Conservation (phyloP, 2,113 vertebrate genomes). For the Lophius piscatorius region DNA sequence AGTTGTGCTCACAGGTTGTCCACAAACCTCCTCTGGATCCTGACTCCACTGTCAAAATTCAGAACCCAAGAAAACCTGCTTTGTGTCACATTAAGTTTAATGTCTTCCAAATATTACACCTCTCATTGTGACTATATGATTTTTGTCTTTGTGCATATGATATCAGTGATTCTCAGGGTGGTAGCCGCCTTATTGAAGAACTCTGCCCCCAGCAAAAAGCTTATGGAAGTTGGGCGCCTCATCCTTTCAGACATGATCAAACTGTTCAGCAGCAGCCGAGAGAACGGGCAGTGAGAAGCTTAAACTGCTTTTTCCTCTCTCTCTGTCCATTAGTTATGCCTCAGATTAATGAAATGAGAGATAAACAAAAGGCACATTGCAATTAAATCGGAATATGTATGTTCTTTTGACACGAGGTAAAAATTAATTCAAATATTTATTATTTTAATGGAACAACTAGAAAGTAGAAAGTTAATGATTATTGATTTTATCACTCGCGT, state of each 20-base stretch:
- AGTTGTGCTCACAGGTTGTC: constrained; percentile 97
- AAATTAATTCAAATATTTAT: background rate
- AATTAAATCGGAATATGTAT: no score
- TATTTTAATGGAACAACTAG: background rate
- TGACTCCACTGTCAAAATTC: constrained; percentile 96
- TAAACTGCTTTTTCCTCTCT: constrained; percentile 6
- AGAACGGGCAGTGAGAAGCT: constrained; percentile 93
- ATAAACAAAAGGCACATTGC: background rate
- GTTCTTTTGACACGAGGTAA: no score
- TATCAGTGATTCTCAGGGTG: constrained; percentile 96
- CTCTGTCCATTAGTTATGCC: constrained; percentile 46
- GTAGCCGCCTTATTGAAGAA: constrained; percentile 93
- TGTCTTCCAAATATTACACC: background rate
- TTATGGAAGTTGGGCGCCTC: constrained; percentile 96
- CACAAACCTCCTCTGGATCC: constrained; percentile 98
- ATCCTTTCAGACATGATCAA: constrained; percentile 99
- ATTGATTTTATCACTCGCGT: background rate
- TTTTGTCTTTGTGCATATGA: constrained; percentile 24
- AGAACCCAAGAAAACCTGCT: constrained; percentile 92
- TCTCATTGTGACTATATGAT: background rate
- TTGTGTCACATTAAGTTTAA: background rate
- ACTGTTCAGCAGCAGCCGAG: constrained; percentile 97
- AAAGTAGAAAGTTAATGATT: background rate
- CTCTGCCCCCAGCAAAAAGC: constrained; percentile 87
- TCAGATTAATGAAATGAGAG: constrained; percentile 50